Evolutionary conservation across 2,113 vertebrate genomes (phyloP).

Genomic region (Uria lomvia): DNA sequence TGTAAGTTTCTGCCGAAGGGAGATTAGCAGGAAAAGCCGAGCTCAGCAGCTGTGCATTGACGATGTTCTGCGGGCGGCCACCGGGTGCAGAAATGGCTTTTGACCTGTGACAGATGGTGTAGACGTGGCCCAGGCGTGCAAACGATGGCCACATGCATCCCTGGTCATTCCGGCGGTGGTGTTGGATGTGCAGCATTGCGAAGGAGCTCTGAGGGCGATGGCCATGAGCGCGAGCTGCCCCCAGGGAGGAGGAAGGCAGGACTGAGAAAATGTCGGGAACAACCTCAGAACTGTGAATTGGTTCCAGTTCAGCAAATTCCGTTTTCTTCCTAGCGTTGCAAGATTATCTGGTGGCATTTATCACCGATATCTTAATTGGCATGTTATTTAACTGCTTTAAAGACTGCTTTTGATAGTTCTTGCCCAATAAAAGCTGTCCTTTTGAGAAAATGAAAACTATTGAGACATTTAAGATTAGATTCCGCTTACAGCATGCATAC

Average conservation of each 20-base stretch:
- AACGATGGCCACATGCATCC: accelerated
- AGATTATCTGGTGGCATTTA: background rate
- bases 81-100: background rate
- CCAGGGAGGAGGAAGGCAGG: background rate
- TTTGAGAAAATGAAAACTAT: background rate
- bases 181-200: background rate
- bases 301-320: background rate
- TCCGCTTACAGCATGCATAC: background rate
- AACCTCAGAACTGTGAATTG: background rate
- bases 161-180: accelerated
- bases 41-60: background rate
- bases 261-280: background rate
- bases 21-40: background rate
- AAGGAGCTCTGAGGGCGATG: background rate
- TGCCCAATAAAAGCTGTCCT: background rate
- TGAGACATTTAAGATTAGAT: background rate
- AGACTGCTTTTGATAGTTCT: background rate
- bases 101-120: background rate
- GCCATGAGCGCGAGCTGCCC: background rate
- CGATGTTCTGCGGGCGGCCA: background rate
- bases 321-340: background rate
- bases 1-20: background rate
- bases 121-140: accelerated
- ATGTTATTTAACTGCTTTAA: background rate
- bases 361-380: background rate